Evolutionary conservation across 2,888 invertebrate species (phyloP), one percentile per base, ranked within the genome.

Genomic region (Troides oblongomaculatus): DNA sequence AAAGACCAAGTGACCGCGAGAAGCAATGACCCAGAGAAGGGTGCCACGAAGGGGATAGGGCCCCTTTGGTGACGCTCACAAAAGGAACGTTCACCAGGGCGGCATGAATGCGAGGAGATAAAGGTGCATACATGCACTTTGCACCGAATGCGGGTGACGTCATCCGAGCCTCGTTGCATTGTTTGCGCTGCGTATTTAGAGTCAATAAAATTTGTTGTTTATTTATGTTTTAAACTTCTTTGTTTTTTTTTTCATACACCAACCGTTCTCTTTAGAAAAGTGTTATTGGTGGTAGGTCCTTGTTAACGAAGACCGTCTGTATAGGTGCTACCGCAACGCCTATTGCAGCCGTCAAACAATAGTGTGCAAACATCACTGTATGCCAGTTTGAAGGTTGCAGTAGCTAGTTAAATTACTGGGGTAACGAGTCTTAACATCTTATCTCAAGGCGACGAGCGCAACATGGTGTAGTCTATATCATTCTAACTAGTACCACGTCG

Each of bases 1-100:
- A 59, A 60, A 70, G 75, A 77, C 71, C 81, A 81, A 81, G 81
- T 86, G 86, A 87, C 87, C 90, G 84, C 80, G 77, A 82, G 81
- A 86, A 81, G 80, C 85, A 82, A 80, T 92, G 92, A 90, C 91
- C 92, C 89, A 90, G 81, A 90, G 81, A 89, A 90, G 92, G 92
- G 92, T 91, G 92, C 89, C 83, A 81, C 83, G 80, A 90, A 90
- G 91, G 90, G 92, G 92, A 89, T 92, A 92, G 92, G 92, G 92
- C 92, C 92, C 86, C 92, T 92, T 92, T 92, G 84, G 90, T 89
- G 89, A 88, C 85, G 84, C 82, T 86, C 79, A 86, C 86, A 88
- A 89, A 92, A 92, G 92, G 92, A 92, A 89, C 85, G 83, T 81
- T 74, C 88, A 93, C 91, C 85, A 92, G 90, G 90, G 80, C 80